Evolutionary conservation across 2,888 invertebrate genomes (phyloP).

Genomic region (Acleris laterana): DNA sequence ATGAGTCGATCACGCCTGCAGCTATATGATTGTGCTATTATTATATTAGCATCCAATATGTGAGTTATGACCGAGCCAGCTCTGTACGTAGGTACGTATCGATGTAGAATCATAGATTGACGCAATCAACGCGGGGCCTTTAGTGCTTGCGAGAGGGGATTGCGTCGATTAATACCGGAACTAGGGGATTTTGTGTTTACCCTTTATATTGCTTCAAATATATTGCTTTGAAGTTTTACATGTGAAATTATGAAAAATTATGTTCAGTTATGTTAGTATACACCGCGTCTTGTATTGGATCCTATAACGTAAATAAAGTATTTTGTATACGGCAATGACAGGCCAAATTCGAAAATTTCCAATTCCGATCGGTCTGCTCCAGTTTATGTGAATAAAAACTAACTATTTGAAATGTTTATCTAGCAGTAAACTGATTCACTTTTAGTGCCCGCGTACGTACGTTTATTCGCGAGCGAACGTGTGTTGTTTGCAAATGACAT

Average conservation of each 20-base stretch:
- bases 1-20: slow-evolving; percentile 45
- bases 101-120: slow-evolving; percentile 46
- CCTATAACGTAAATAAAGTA: no score
- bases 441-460: slow-evolving; percentile 18
- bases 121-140: slow-evolving; percentile 54
- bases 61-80: slow-evolving; percentile 44
- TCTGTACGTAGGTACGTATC: slow-evolving; percentile 34
- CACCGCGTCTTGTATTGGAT: no score
- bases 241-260: not conserved
- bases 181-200: slow-evolving; percentile 37
- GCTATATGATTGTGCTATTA: slow-evolving; percentile 47
- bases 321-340: no score
- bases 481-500: slow-evolving; percentile 57
- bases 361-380: no score
- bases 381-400: not conserved
- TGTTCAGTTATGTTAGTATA: no score
- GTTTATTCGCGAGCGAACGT: slow-evolving; percentile 19
- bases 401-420: not conserved
- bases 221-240: not conserved
- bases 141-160: slow-evolving; percentile 50
- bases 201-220: slow-evolving; percentile 1
- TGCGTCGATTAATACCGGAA: slow-evolving; percentile 56
- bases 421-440: slow-evolving; percentile 2
- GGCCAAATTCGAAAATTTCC: no score
- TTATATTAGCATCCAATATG: slow-evolving; percentile 49